phyloP scores from a whole-genome alignment of 2,113 vertebrate genomes.

The Corythornis cristatus region DNA sequence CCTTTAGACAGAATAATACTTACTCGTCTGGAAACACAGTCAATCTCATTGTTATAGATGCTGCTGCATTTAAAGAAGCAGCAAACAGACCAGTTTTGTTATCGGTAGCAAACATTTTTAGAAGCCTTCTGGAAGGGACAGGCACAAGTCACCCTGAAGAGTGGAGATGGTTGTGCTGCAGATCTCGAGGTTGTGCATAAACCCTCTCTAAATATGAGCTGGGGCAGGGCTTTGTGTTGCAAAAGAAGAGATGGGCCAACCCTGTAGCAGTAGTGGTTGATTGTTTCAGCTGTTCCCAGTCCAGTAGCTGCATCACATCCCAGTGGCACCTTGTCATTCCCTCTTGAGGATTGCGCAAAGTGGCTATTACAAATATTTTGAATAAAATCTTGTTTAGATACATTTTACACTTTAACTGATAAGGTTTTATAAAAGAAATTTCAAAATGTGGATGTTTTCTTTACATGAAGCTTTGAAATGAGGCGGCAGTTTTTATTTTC shows the following conservation, averaged over 20 bases:
- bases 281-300: not conserved
- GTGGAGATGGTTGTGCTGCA: not conserved
- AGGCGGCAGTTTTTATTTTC: not conserved
- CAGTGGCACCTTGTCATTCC: not conserved
- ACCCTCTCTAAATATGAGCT: not conserved
- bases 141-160: not conserved
- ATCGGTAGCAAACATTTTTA: not conserved
- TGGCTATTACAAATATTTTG: not conserved
- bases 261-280: not conserved
- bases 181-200: not conserved
- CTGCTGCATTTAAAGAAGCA: not conserved
- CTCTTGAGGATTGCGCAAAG: not conserved
- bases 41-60: not conserved
- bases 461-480: not conserved
- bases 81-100: not conserved
- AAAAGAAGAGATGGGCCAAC: not conserved
- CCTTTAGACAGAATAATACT: not conserved
- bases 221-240: not conserved
- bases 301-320: not conserved
- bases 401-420: not conserved
- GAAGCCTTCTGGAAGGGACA: not conserved
- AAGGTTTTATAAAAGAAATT: not conserved
- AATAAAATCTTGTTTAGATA: not conserved
- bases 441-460: not conserved
- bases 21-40: not conserved